phyloP scores from a whole-genome alignment of 1,140 invertebrate species.

The Camponotus vicinus region DNA sequence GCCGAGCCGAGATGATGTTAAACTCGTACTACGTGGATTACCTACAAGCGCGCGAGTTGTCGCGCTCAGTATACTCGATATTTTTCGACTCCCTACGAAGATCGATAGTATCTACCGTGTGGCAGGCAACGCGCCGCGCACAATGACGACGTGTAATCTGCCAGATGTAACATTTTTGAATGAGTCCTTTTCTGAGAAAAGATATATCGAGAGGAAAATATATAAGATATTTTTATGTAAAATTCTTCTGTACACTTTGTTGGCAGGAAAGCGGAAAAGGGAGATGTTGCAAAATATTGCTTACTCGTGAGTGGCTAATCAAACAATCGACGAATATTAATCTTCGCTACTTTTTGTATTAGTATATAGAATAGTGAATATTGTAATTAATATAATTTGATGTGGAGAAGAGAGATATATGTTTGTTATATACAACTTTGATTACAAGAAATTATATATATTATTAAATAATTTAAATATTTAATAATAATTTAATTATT shows the following conservation, averaged over 20 bases:
- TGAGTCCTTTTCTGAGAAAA: neutral
- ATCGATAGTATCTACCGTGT: slow-evolving; percentile 16
- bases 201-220: neutral
- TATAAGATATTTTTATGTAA: neutral
- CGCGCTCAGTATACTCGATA: slow-evolving; percentile 45
- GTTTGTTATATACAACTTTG: too few species aligned
- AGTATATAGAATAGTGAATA: neutral
- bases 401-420: neutral
- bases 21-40: slow-evolving; percentile 57
- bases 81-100: slow-evolving; percentile 39
- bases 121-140: neutral
- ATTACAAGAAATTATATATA: too few species aligned
- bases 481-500: neutral
- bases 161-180: neutral
- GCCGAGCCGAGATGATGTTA: slow-evolving; percentile 57
- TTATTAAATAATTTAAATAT: too few species aligned
- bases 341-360: neutral
- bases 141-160: slow-evolving; percentile 15
- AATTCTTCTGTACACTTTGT: neutral
- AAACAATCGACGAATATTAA: neutral
- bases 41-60: slow-evolving; percentile 49
- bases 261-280: too few species aligned
- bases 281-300: neutral
- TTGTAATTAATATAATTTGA: neutral
- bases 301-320: neutral